These are phyloP conservation scores for Bothrops jararaca DNA, from an alignment of 2,113 vertebrate genomes.

Conservation along the genomic window DNA sequence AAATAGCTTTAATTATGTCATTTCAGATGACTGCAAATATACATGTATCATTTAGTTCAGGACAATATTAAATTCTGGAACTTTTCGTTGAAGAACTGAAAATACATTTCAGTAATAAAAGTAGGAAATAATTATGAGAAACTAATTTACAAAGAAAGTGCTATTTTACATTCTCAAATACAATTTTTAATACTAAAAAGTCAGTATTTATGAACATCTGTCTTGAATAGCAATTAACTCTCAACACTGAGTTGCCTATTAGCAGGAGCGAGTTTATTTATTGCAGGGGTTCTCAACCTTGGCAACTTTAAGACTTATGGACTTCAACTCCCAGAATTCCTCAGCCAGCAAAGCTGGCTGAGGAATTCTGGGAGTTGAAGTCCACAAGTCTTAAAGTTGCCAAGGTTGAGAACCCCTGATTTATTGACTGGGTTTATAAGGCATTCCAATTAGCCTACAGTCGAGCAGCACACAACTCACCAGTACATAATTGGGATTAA, in stretches of 20 bases:
- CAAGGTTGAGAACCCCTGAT: too few relatives aligned
- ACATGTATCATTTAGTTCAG: background rate
- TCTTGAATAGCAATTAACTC: background rate
- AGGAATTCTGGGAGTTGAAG: too few relatives aligned
- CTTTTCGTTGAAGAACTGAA: background rate
- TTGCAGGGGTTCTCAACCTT: too few relatives aligned
- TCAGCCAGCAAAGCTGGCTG: too few relatives aligned
- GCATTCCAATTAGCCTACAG: background rate
- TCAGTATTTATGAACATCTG: background rate
- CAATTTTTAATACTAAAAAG: background rate
- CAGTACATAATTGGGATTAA: background rate
- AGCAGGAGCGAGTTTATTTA: background rate
- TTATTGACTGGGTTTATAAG: background rate
- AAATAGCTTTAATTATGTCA: background rate
- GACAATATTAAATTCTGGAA: background rate
- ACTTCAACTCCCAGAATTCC: too few relatives aligned
- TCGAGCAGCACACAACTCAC: background rate
- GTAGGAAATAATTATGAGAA: background rate
- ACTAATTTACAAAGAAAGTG: constrained; percentile 4
- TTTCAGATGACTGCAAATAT: background rate
- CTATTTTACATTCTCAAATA: constrained; percentile 26
- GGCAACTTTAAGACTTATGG: too few relatives aligned
- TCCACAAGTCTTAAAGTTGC: too few relatives aligned
- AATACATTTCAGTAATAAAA: background rate
- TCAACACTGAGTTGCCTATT: background rate